Conservation (phyloP, 2,797 vertebrate genomes). For the Galagoides demidoff region DNA sequence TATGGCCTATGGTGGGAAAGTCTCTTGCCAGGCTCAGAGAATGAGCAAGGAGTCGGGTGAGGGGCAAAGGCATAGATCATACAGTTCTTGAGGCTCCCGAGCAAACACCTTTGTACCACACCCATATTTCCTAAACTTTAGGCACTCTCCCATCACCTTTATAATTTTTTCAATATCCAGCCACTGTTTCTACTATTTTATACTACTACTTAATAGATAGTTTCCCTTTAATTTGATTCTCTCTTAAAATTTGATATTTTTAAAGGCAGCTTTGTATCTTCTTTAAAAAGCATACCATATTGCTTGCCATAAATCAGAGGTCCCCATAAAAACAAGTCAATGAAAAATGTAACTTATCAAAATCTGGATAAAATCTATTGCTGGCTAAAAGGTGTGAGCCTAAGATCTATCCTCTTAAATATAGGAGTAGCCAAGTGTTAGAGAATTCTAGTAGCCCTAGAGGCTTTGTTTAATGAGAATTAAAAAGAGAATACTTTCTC, state of each 20-base stretch:
- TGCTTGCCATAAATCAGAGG: not conserved
- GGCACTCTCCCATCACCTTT: not conserved
- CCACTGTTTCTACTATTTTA: not conserved
- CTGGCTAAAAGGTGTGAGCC: not conserved
- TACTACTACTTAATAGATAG: not conserved
- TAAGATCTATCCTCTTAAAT: not conserved
- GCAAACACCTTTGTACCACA: not conserved
- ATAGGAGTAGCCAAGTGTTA: not conserved
- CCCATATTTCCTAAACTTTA: not conserved
- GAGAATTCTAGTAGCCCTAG: not conserved
- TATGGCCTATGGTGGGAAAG: not conserved
- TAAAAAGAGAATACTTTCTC: not conserved
- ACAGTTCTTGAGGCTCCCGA: not conserved
- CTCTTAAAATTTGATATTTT: slow-evolving; percentile 24
- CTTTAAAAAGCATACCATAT: not conserved
- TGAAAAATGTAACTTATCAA: not conserved
- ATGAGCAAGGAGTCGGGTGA: accelerated
- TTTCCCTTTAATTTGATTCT: slow-evolving; percentile 10
- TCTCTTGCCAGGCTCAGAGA: not conserved
- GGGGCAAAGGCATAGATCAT: not conserved
- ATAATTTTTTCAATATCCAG: not conserved
- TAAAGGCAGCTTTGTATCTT: not conserved
- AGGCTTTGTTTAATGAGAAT: not conserved
- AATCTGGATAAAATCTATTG: not conserved
- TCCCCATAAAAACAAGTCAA: not conserved